Evolutionary conservation across 2,113 vertebrate genomes (phyloP).

Genomic region (Hiodon tergisus): DNA sequence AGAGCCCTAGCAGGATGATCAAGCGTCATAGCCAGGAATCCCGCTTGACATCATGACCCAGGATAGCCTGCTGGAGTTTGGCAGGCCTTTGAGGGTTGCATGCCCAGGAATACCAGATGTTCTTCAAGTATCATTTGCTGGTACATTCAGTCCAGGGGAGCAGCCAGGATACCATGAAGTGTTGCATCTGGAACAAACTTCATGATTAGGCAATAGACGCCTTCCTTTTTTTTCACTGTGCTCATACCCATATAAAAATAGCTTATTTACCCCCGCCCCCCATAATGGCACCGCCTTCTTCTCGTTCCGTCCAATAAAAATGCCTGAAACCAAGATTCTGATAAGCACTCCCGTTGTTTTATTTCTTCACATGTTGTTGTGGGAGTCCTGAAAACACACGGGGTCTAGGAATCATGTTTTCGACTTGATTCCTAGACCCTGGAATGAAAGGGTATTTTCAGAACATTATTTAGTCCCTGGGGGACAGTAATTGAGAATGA

Average conservation of each 20-base stretch:
- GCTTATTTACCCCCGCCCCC: not conserved
- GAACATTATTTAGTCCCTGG: not conserved
- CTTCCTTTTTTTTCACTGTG: not conserved
- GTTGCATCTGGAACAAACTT: not conserved
- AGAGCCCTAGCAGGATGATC: not conserved
- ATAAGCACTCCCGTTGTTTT: not conserved
- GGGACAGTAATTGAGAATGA: not conserved
- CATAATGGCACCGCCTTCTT: not conserved
- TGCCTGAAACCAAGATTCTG: not conserved
- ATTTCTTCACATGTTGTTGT: not conserved
- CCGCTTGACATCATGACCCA: conserved; percentile 6
- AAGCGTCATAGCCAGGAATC: not conserved
- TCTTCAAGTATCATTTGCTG: too few relatives aligned
- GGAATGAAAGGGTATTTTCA: conserved; percentile 4
- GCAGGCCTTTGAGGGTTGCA: not conserved
- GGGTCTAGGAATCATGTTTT: not conserved
- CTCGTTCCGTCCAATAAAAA: not conserved
- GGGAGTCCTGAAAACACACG: not conserved
- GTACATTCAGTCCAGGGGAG: not conserved
- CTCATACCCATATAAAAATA: not conserved
- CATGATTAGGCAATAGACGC: not conserved
- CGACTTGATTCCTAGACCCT: not conserved
- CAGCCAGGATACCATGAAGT: not conserved
- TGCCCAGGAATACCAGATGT: too few relatives aligned
- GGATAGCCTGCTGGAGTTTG: not conserved